Base-by-base conservation (phyloP, 2,797 vertebrate species). In the Eulemur albifrons region DNA sequence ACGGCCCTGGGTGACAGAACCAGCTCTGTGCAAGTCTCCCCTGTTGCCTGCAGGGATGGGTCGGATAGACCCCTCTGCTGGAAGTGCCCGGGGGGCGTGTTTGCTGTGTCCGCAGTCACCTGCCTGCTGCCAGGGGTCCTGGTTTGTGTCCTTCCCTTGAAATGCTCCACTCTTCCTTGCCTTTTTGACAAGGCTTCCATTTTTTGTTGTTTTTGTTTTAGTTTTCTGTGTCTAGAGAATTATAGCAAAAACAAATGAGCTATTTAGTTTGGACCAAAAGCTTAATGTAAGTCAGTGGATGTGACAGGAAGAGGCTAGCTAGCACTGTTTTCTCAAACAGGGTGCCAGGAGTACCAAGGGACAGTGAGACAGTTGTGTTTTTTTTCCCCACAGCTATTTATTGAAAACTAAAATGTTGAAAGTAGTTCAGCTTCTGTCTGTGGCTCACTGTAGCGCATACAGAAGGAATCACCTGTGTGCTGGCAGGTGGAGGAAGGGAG, bases 201-300 rank as follows among this genome's bases (percentile, higher is more conserved):
- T 94, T n/a, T n/a, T 5, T 43, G 40, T 35, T 30, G 0, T n/a
- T 43, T 38, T 27, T 10, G 15, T 48, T n/a, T 52, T 50, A 48
- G 1, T 94, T 91, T 89, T 73, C 54, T 70, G 1, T 32, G 88
- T 90, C 45, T 82, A 48, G 67, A 81, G 50, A 93, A 82, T 14
- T 12, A 14, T 9, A 70, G 48, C 25, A 25, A 73, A 91, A 89
- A 77, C 52, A 69, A 96, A 77, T 27, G 85, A 92, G 88, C 69
- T 23, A 2, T 0, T 21, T 90, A 83, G 83, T 38, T n/a, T 61
- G 10, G 30, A 70, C 18, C 67, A 40, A 70, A 27, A 10, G 43
- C 52, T 83, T 38, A 12, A 12, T 17, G 17, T 48, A 80, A 43
- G 32, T 45, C 17, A 3, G 18, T 40, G 63, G 35, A 30, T 40